These are phyloP conservation scores for Sterrhoptilus dennistouni DNA, from an alignment of 2,113 vertebrate species.

Conservation along the genomic window DNA sequence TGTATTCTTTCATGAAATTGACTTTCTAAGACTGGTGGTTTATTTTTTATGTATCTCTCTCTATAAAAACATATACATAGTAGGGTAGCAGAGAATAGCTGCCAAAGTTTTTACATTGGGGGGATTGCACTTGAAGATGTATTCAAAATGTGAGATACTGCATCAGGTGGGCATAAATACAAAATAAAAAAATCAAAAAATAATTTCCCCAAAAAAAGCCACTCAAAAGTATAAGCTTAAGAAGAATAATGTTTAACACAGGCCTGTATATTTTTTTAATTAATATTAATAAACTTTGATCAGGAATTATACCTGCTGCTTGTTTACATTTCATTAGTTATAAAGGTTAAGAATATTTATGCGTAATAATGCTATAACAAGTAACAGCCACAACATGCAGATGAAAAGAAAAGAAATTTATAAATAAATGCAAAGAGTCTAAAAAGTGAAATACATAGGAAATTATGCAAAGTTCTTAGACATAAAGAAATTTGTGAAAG, in stretches of 20 bases:
- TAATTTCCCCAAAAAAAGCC: rapidly evolving
- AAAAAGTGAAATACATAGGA: neutral
- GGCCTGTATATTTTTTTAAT: neutral
- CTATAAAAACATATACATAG: rapidly evolving
- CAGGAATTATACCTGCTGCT: neutral
- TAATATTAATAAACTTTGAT: neutral
- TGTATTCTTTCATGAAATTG: neutral
- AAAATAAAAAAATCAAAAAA: neutral
- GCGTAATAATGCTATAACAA: neutral
- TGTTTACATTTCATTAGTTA: neutral
- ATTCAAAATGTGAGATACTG: neutral
- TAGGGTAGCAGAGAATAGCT: neutral
- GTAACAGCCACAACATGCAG: neutral
- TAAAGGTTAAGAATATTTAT: neutral
- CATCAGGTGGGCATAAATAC: neutral
- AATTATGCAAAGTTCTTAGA: neutral
- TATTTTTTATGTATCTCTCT: neutral
- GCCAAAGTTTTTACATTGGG: neutral
- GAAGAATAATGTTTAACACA: neutral
- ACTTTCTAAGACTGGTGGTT: neutral
- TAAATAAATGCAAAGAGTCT: neutral
- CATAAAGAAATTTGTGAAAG: neutral
- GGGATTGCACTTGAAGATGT: neutral
- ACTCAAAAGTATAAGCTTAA: neutral
- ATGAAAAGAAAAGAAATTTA: neutral